Percentiles rank a stretch among this genome's conserved stretches.
These are phyloP conservation scores for Aptenodytes patagonicus DNA, from an alignment of 2,113 vertebrate species.

Conservation along the genomic window DNA sequence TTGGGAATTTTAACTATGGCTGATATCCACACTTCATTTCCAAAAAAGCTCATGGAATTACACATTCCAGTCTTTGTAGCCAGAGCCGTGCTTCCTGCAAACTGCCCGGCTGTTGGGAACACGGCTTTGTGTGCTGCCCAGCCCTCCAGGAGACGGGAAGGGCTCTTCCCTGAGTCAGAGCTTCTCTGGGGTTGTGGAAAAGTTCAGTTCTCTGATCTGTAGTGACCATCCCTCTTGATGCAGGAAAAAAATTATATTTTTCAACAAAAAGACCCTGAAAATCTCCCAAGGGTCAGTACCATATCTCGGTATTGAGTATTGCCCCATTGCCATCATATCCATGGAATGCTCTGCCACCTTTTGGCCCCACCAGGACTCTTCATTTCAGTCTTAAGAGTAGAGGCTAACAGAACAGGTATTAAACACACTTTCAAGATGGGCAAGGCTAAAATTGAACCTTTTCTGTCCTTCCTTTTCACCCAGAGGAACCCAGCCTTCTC, in stretches of 20 bases:
- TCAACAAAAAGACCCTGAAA: not conserved
- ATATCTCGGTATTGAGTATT: not conserved
- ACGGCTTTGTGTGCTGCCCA: not conserved
- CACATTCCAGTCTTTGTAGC: conserved; percentile 16
- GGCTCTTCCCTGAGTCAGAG: not conserved
- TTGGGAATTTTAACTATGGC: conserved; percentile 44
- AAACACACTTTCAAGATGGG: not conserved
- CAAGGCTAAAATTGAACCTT: not conserved
- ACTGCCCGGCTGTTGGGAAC: not conserved
- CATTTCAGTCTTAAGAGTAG: not conserved
- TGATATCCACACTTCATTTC: conserved; percentile 22
- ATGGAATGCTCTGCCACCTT: not conserved
- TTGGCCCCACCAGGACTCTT: not conserved
- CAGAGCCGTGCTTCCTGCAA: not conserved
- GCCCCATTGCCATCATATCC: not conserved
- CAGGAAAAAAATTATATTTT: not conserved
- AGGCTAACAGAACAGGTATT: not conserved
- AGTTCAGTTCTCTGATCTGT: not conserved
- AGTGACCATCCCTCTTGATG: not conserved
- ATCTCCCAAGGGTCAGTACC: not conserved
- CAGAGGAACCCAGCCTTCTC: not conserved
- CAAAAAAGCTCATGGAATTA: conserved; percentile 49
- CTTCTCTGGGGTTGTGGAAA: not conserved
- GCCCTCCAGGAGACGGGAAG: not conserved
- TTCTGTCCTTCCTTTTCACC: not conserved